Percentiles rank a stretch among this genome's conserved stretches.
These are phyloP conservation scores for Varanus salvator DNA, from an alignment of 2,113 vertebrate species.

Conservation along the genomic window DNA sequence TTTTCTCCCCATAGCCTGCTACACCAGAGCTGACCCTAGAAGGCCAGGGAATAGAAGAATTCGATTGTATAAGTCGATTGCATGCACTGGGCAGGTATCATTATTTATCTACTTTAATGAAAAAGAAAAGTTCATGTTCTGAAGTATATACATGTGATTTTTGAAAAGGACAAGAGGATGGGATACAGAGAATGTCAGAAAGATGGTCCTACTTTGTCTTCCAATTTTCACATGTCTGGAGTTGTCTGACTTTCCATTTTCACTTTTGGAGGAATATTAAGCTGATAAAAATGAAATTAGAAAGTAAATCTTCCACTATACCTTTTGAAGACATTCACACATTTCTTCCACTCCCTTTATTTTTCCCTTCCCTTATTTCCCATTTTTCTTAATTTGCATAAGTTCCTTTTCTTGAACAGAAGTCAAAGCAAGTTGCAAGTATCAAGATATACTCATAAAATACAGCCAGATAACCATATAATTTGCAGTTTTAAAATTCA, in stretches of 20 bases:
- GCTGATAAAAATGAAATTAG: constrained; percentile 50
- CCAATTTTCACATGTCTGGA: constrained; percentile 47
- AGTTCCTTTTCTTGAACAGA: background rate
- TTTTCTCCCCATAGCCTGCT: background rate
- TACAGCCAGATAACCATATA: background rate
- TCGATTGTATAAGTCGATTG: background rate
- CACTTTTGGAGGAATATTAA: constrained; percentile 60
- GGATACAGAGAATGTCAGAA: constrained; percentile 19
- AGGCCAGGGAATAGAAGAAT: constrained; percentile 17
- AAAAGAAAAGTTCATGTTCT: background rate
- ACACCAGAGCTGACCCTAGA: background rate
- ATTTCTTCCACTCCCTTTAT: constrained; percentile 9
- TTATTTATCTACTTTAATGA: background rate
- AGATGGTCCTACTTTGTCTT: background rate
- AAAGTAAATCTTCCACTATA: constrained; percentile 37
- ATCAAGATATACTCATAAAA: background rate
- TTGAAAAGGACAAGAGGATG: constrained; percentile 3
- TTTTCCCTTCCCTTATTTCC: background rate
- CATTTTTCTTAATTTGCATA: background rate
- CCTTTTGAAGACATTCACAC: constrained; percentile 11
- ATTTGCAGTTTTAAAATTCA: background rate
- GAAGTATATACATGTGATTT: background rate
- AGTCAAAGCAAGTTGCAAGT: background rate
- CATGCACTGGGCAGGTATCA: background rate
- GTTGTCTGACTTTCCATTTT: constrained; percentile 56